Evolutionary conservation across 1,140 invertebrate species (phyloP).

Genomic region (Protaetia brevitarsis): DNA sequence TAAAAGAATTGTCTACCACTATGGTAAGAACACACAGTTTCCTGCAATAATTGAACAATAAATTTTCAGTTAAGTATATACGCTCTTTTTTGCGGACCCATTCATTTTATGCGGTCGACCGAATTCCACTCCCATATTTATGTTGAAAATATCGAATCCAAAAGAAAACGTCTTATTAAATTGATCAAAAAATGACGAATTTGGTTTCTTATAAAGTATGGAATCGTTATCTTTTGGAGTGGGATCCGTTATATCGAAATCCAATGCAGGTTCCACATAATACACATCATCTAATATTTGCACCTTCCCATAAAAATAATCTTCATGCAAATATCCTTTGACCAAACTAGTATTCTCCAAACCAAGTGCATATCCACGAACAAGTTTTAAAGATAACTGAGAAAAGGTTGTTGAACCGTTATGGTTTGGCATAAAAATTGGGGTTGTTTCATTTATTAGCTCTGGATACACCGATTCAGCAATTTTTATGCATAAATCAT

Average conservation of each 20-base stretch:
- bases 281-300: background rate
- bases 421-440: background rate
- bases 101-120: background rate
- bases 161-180: background rate
- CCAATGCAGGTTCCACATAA: background rate
- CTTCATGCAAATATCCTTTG: constrained; percentile 9
- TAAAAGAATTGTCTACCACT: constrained; percentile 13
- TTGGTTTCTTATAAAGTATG: background rate
- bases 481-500: background rate
- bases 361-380: background rate
- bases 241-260: background rate
- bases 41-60: background rate
- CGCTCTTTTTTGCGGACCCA: too few species aligned
- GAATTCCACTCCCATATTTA: background rate
- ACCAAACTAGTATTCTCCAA: background rate
- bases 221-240: background rate
- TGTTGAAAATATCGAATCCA: background rate
- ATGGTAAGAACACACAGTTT: background rate
- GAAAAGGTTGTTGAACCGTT: background rate
- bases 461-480: background rate
- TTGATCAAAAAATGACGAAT: background rate
- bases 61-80: background rate
- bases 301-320: constrained; percentile 6
- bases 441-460: background rate
- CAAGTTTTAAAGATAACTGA: background rate